Evolutionary conservation across 2,888 invertebrate genomes (phyloP), one percentile per base, ranked within the genome.

Genomic region (Cosmorhoe ocellata): DNA sequence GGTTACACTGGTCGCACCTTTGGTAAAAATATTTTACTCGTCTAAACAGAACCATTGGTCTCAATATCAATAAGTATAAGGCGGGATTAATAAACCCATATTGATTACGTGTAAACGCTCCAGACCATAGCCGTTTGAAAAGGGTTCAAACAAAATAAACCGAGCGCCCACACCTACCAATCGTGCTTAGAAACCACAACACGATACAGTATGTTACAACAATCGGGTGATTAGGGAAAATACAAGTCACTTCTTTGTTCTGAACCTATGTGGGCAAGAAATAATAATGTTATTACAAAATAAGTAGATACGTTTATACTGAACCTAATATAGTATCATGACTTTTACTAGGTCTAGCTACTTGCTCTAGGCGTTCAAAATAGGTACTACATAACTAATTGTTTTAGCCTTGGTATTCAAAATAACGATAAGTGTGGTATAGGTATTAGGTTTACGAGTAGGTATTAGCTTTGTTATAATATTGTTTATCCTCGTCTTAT

Each of bases 111-210:
- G 59, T 60, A 63, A 59, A 60, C 63, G 54, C 55, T 55, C 56
- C 57, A 45, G 59, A 56, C 62, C 53, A 56, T 50, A 64, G 58
- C 58, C 53, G 65, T 69, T 69, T 69, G 58, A 64, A 71, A 59
- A 69, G 64, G 71, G 70, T 69, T 67, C 61, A 71, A 75, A 76
- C 63, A 75, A 79, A 79, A 80, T 69, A 76, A 76, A 74, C 74
- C 61, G 60, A 53, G 66, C 68, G 71, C 74, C 72, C 72, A 74
- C 76, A 70, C 69, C 64, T 62, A 63, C 58, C 61, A 67, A 65
- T 67, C 77, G 74, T 76, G 75, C 64, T 71, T 58, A 46, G 56
- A 68, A 74, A 74, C 77, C 74, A 78, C 70, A 77, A 76, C 68
- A 71, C 48, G 63, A 71, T 72, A 78, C 71, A 71, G 71, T 48